Base-by-base conservation (phyloP, 2,888 invertebrate species). In the Campoplex capitator region DNA sequence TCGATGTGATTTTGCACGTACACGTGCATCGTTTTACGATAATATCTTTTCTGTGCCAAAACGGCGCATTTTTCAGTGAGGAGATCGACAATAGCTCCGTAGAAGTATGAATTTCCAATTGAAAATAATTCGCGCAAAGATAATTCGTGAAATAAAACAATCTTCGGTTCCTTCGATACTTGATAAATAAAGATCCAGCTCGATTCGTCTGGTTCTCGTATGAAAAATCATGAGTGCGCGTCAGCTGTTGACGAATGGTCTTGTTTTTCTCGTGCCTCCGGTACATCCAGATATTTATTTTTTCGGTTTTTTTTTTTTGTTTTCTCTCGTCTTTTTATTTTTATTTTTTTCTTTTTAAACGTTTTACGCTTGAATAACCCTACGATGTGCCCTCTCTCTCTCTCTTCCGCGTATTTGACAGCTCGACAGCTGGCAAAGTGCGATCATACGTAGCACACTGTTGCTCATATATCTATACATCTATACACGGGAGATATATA, bases 361-460 rank as follows among this genome's bases (percentile, higher is more conserved):
- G 67, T 77, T 77, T 35, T 32, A 65, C 48, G 65, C 67, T 67
- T 67, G 67, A 67, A 65, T 32, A 51, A 77, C 65, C 67, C 3
- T 51, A 54, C 54, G 73, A 73, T 35, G 32, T 32, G n/a, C 48
- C 18, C 38, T 67, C 16, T 23, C 42, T 13, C 65, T 28, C 62
- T 8, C 54, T 68, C 62, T 38, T 28, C 73, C 67, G 38, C 56
- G 48, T 51, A 67, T 79, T 83, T 79, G 83, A 86, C 86, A 85
- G 85, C 83, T 78, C 79, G 79, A 83, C 86, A 86, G 86, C 86
- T 86, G 86, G 86, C 78, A 68, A 79, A 70, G 54, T 42, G 42
- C 70, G 51, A 58, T 58, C 76, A 76, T 54, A 76, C 48, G n/a
- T 79, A 62, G 48, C 62, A 16, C 28, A 3, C 32, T 32, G 62